A percentile compares a stretch with the other conserved stretches of the same genome.
phyloP scores from a whole-genome alignment of 2,797 vertebrate genomes.

The Oryzias dopingdopingensis region DNA sequence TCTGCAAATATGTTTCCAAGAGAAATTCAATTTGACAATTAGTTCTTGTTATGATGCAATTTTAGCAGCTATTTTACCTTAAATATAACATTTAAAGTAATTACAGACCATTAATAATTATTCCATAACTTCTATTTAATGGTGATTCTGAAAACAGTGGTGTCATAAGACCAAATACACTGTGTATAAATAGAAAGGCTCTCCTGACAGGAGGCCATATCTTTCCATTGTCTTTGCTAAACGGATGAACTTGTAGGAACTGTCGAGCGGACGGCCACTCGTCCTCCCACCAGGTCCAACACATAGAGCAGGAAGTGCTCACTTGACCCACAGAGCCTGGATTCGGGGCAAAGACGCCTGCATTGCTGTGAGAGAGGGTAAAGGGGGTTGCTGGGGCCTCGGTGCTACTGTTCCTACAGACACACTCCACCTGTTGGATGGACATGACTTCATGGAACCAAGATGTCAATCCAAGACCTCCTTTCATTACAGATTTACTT shows the following conservation, averaged over 20 bases:
- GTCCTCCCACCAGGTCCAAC: conserved; percentile 53
- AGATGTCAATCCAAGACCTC: conserved; percentile 6
- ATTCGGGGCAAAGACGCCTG: conserved; percentile 43
- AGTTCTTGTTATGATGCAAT: not conserved
- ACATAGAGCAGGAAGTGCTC: conserved; percentile 68
- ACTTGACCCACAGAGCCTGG: conserved; percentile 50
- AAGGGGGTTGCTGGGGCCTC: conserved; percentile 37
- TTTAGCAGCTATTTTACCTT: not conserved
- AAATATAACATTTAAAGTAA: no score
- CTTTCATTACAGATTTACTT: not conserved
- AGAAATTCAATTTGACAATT: no score
- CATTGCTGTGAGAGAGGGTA: conserved; percentile 51
- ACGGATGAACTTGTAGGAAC: conserved; percentile 41
- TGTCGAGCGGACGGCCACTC: conserved; percentile 54
- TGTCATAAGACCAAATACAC: no score
- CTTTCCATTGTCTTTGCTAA: conserved; percentile 38
- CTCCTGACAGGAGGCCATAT: conserved; percentile 6
- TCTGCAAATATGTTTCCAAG: not conserved
- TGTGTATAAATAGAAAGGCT: no score
- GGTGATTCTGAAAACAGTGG: no score
- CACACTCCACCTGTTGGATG: conserved; percentile 70
- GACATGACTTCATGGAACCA: conserved; percentile 1
- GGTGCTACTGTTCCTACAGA: conserved; percentile 61
- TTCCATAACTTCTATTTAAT: not conserved
- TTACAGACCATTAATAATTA: not conserved